Base-by-base conservation (phyloP, 2,113 vertebrate species). In the Genyomyrus donnyi region DNA sequence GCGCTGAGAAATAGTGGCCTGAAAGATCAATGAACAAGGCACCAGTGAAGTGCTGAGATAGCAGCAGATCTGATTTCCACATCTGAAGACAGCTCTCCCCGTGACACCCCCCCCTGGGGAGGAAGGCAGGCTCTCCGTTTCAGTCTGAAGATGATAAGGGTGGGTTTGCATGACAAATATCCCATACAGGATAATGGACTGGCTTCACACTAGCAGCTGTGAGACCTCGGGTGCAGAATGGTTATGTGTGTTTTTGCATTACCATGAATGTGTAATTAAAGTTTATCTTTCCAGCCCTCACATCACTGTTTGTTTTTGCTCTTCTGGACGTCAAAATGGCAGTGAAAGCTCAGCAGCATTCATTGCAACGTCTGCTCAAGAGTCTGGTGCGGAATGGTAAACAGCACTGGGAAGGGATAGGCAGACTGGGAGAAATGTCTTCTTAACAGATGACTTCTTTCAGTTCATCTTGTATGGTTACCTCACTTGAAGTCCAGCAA, bases 1-100 rank as follows among this genome's bases (percentile, higher is more conserved):
- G 8, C 24, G n/a, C n/a, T 11, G 24, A 66, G 58, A 66, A 66
- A 27, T 11, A 27, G n/a, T 66, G 24, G n/a, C 62, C 62, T 66
- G n/a, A 11, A 11, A 27, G 62, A 5, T 17, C 10, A 1, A 27
- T 39, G 31, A 31, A 74, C 27, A 3, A 2, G 35, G n/a, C 85
- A 35, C 27, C 50, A 35, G 49, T n/a, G 27, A 53, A 17, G 27
- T 27, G 15, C 46, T 50, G 85, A 17, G 45, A 49, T 2, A 19
- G 85, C 13, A 31, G 85, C 24, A 87, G 49, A 52, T 87, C 85
- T 87, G 85, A 87, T 87, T 52, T 87, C 49, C 48, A 50, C 49
- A 87, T 52, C 48, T 24, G 46, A 87, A 87, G 5, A 27, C n/a
- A 31, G 17, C n/a, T 50, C 27, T 11, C n/a, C 5, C n/a, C 1